phyloP scores from a whole-genome alignment of 2,797 vertebrate genomes.

The Darevskia nairensis region DNA sequence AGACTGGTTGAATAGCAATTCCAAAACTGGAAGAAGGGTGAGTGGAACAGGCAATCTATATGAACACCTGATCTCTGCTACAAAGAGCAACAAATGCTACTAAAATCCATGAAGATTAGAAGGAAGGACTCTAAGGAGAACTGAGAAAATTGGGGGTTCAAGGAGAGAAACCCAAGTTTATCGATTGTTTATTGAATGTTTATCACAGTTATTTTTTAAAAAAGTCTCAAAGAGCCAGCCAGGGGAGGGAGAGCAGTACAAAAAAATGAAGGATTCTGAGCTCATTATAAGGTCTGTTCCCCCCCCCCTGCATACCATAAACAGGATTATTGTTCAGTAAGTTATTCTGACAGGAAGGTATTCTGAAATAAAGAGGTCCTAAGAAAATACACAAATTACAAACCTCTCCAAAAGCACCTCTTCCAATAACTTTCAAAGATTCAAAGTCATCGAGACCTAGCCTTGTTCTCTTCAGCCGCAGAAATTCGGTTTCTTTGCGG shows the following conservation, averaged over 20 bases:
- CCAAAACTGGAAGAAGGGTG: neutral
- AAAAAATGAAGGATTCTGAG: neutral
- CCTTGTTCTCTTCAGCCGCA: conserved; percentile 93
- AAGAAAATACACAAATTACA: conserved; percentile 42
- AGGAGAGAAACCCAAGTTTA: neutral
- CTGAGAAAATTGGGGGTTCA: neutral
- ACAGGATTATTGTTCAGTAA: neutral
- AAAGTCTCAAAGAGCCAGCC: neutral
- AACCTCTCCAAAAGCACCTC: conserved; percentile 98
- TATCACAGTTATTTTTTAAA: neutral
- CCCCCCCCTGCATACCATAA: too few species aligned
- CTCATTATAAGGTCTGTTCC: neutral
- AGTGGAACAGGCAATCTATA: neutral
- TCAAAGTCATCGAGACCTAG: conserved; percentile 97
- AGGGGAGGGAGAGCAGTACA: neutral
- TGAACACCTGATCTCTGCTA: neutral
- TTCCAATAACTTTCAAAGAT: conserved; percentile 96
- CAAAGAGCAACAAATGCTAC: neutral
- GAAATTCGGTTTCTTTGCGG: conserved; percentile 96
- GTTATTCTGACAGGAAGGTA: neutral
- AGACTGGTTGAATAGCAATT: neutral
- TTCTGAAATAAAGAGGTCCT: fast-evolving
- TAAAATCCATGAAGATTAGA: neutral
- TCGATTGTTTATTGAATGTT: neutral
- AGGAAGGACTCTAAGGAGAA: neutral